Evolutionary conservation across 2,888 invertebrate genomes (phyloP).

Genomic region (Scelioninae gen. 2): DNA sequence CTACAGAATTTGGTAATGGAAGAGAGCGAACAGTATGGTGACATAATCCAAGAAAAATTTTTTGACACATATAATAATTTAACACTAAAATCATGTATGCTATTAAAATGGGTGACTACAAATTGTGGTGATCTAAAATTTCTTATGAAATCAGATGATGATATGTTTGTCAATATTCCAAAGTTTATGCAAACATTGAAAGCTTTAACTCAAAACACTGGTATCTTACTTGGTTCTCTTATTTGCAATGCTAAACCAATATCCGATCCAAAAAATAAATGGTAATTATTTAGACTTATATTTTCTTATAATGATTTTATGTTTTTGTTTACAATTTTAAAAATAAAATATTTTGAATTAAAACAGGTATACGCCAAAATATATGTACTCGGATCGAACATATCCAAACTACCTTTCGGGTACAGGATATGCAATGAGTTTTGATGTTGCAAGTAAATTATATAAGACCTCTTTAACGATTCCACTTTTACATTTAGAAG

Average conservation of each 20-base stretch:
- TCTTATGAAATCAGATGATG: slow-evolving; percentile 91
- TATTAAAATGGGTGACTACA: slow-evolving; percentile 87
- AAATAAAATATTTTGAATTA: too few relatives aligned
- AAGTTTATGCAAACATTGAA: slow-evolving; percentile 77
- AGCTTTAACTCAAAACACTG: slow-evolving; percentile 69
- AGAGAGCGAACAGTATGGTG: slow-evolving; percentile 82
- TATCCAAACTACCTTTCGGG: slow-evolving; percentile 91
- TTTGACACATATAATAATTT: slow-evolving; percentile 91
- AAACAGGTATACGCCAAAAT: slow-evolving; percentile 85
- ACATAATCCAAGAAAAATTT: slow-evolving; percentile 90
- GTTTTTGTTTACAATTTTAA: too few relatives aligned
- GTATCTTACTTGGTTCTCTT: slow-evolving; percentile 84
- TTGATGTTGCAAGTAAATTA: slow-evolving; percentile 80
- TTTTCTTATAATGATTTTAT: too few relatives aligned
- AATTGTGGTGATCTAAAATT: slow-evolving; percentile 81
- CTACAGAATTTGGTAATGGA: slow-evolving; percentile 79
- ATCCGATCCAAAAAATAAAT: slow-evolving; percentile 84
- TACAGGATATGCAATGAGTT: slow-evolving; percentile 86
- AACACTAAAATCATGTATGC: slow-evolving; percentile 89
- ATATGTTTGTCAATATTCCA: slow-evolving; percentile 89
- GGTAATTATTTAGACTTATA: slow-evolving; percentile 76
- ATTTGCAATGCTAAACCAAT: slow-evolving; percentile 88
- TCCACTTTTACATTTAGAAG: slow-evolving; percentile 86
- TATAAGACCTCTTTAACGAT: slow-evolving; percentile 82
- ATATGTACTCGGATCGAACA: slow-evolving; percentile 83